Evolutionary conservation across 1,140 invertebrate genomes (phyloP), one percentile per base, ranked within the genome.

Genomic region (Tetranychus cinnabarinus): DNA sequence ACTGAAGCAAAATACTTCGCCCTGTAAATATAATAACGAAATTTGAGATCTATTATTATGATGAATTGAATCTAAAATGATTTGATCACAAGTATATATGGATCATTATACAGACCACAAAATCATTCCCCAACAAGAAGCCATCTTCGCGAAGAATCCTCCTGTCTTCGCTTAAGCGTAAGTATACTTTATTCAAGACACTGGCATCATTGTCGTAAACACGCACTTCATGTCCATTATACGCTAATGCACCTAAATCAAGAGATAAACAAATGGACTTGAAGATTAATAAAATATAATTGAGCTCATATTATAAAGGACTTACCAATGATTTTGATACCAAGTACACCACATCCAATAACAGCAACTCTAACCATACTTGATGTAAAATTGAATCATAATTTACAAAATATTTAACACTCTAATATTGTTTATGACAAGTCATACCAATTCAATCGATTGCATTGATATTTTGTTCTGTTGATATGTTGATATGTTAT

Each of bases 211-310:
- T 67, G 61, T 76, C 75, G 66, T 69, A 72, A 2, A 74, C 69
- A 57, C 73, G 72, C 12, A 77, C 74, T 65, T 72, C 66, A 64
- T 77, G 74, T n/a, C 75, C 75, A 69, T 74, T 71, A 61, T 74
- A 75, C 15, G 75, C 75, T 50, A 76, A 63, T 60, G 74, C 73
- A 50, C 75, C 74, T 75, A 13, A 57, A n/a, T 13, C 10, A 35
- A 54, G 31, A 42, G 7, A 31, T 46, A 7, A 55, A 47, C 34
- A 48, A 50, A 6, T 15, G 34, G 3, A 55, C 5, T 12, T 59
- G 39, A 45, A 56, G 31, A 59, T 15, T 33, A 7, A 54, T 15
- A 60, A 50, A 65, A 42, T 23, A 2, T 12, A 56, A 50, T 5
- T 5, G 15, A 6, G 48, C 6, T 50, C 15, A 23, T 23, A 50